phyloP scores from a whole-genome alignment of 2,888 invertebrate genomes.

The Diaphora mendica region DNA sequence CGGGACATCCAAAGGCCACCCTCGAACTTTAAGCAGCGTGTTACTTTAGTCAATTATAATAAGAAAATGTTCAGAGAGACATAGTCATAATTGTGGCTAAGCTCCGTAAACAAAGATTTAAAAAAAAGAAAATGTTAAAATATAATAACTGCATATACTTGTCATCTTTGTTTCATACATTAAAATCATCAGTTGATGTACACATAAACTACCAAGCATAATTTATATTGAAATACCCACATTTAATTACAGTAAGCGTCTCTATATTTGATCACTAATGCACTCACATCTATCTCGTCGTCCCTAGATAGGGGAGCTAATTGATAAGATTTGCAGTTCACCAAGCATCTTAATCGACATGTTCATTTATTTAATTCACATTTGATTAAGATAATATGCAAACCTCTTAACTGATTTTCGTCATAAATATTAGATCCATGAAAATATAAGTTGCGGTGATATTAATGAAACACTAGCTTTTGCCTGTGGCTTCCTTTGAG shows the following conservation, averaged over 20 bases:
- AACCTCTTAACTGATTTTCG: not conserved
- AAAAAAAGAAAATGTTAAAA: too few species aligned
- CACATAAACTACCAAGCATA: not conserved
- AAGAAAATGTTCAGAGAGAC: too few species aligned
- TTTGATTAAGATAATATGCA: not conserved
- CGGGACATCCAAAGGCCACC: too few species aligned
- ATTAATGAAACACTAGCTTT: not conserved
- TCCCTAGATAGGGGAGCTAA: not conserved
- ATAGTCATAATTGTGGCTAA: too few species aligned
- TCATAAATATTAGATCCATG: not conserved
- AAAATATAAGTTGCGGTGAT: not conserved
- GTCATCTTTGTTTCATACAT: too few species aligned
- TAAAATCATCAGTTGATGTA: not conserved
- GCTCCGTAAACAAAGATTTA: too few species aligned
- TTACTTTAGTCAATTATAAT: too few species aligned
- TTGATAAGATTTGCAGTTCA: not conserved
- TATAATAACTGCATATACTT: too few species aligned
- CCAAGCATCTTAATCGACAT: not conserved
- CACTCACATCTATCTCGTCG: not conserved
- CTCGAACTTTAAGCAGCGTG: too few species aligned
- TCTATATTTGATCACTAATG: not conserved
- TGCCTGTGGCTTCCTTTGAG: not conserved
- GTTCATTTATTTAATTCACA: not conserved
- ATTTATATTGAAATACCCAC: not conserved
- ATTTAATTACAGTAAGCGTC: not conserved